Evolutionary conservation across 2,797 vertebrate genomes (phyloP).

Genomic region (Anguilla marmorata): DNA sequence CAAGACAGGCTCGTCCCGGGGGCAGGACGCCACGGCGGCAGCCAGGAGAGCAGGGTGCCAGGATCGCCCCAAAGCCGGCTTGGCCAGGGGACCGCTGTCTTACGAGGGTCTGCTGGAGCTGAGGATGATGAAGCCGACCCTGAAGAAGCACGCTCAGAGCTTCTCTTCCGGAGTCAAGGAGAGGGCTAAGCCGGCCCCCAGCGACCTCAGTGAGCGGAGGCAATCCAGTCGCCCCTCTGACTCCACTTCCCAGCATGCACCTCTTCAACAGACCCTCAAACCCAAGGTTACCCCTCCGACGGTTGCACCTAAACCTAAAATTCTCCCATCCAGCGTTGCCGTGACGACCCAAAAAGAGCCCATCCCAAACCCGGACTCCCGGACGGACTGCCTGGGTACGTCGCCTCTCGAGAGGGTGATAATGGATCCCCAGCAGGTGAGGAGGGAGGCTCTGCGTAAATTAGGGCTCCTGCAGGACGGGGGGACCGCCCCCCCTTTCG

Average conservation of each 20-base stretch:
- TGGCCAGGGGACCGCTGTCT: conserved; percentile 67
- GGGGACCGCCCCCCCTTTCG: conserved; percentile 51
- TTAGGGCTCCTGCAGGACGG: conserved; percentile 79
- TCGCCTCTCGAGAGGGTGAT: conserved; percentile 42
- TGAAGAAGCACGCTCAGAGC: conserved; percentile 64
- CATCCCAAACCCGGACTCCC: conserved; percentile 26
- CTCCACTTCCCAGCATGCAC: neutral
- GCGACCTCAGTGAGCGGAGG: neutral
- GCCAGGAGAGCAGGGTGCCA: conserved; percentile 31
- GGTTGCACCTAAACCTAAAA: conserved; percentile 80
- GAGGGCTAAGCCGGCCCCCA: conserved; percentile 30
- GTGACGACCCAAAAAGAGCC: conserved; percentile 57
- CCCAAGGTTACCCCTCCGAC: conserved; percentile 66
- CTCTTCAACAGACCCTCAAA: neutral
- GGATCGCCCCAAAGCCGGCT: conserved; percentile 16
- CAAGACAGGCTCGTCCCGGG: conserved; percentile 33
- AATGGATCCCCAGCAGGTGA: conserved; percentile 66
- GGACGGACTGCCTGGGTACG: neutral
- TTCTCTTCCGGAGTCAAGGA: conserved; percentile 58
- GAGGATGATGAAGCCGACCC: conserved; percentile 60
- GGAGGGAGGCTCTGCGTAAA: conserved; percentile 83
- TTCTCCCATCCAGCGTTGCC: conserved; percentile 69
- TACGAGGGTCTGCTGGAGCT: conserved; percentile 69
- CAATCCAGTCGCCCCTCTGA: conserved; percentile 31
- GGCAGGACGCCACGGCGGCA: conserved; percentile 31